Evolutionary conservation across 2,888 invertebrate genomes (phyloP).

Genomic region (Lutraria lutraria): DNA sequence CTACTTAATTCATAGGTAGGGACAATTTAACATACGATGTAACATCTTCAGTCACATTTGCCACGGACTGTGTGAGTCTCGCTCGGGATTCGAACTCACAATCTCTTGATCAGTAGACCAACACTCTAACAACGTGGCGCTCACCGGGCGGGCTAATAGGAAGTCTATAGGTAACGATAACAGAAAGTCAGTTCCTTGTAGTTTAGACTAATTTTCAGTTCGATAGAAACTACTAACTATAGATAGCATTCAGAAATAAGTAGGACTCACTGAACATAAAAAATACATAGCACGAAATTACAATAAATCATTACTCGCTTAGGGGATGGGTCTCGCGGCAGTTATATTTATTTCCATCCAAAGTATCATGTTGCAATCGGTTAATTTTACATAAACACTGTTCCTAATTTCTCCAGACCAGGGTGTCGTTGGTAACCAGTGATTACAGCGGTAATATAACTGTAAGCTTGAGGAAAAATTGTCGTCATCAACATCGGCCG

Average conservation of each 20-base stretch:
- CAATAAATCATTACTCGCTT: neutral
- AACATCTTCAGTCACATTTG: too few species aligned
- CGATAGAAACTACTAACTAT: neutral
- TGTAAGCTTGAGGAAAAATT: slow-evolving; percentile 3
- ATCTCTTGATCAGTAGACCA: too few species aligned
- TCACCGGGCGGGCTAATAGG: too few species aligned
- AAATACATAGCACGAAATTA: neutral
- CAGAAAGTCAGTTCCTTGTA: too few species aligned
- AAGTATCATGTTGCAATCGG: neutral
- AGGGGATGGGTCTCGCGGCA: neutral
- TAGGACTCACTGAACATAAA: neutral
- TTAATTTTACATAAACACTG: neutral
- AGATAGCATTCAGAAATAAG: neutral
- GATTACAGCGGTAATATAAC: slow-evolving; percentile 11
- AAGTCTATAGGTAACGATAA: too few species aligned
- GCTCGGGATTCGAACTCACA: too few species aligned
- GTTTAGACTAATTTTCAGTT: too few species aligned
- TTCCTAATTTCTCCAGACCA: neutral
- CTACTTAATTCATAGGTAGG: too few species aligned
- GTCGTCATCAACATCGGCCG: neutral
- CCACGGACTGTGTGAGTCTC: too few species aligned
- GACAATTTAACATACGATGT: too few species aligned
- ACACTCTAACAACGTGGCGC: too few species aligned
- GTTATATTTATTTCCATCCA: neutral
- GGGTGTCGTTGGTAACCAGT: neutral